A percentile compares a stretch with the other conserved stretches of the same genome.
These are phyloP conservation scores for Pheosia tremula DNA, from an alignment of 2,888 invertebrate genomes.

Conservation along the genomic window DNA sequence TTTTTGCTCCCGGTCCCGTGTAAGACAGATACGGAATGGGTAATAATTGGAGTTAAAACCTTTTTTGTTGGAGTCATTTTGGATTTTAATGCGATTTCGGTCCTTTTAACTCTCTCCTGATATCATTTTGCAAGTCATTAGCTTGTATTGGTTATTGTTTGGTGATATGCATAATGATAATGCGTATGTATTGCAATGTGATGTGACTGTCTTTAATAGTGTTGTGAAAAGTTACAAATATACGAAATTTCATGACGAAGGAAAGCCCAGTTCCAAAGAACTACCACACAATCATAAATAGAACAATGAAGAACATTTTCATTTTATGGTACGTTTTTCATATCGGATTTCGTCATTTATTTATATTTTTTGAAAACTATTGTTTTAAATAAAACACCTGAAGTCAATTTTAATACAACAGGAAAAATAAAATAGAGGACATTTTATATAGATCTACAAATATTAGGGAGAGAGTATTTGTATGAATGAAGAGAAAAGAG, in stretches of 20 bases:
- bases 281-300: no score
- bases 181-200: conserved; percentile 17
- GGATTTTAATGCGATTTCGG: conserved; percentile 64
- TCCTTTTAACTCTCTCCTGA: conserved; percentile 51
- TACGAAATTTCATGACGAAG: no score
- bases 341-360: no score
- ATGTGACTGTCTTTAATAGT: not conserved
- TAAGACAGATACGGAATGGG: conserved; percentile 77
- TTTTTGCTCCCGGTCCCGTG: conserved; percentile 64
- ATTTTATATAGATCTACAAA: conserved; percentile 38
- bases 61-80: conserved; percentile 64
- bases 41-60: conserved; percentile 76
- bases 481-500: conserved; percentile 53
- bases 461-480: conserved; percentile 46
- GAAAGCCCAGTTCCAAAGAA: no score
- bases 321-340: no score
- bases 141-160: conserved; percentile 49
- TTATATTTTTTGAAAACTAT: no score
- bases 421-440: conserved; percentile 19
- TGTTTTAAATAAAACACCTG: conserved; percentile 18
- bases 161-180: conserved; percentile 32
- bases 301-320: no score
- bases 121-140: conserved; percentile 66
- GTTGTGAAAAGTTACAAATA: no score
- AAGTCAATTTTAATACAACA: conserved; percentile 23